These are phyloP conservation scores for Papio anubis DNA, from an alignment of 2,113 vertebrate species.

Conservation along the genomic window DNA sequence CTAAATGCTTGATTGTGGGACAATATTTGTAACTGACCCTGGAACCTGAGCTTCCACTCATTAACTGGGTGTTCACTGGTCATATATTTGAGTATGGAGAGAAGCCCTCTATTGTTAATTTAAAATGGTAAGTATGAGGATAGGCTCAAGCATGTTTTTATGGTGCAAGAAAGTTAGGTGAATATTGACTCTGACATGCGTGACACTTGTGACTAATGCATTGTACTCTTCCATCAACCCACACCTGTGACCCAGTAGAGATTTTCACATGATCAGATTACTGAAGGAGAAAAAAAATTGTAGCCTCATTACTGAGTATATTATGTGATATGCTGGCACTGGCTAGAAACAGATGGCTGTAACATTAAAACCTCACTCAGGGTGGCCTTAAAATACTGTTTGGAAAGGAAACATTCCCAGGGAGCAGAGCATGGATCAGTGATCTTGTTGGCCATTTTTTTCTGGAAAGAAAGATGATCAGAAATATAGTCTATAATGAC, in stretches of 20 bases:
- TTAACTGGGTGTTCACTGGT: neutral
- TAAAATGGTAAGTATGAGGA: neutral
- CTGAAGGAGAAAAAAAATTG: neutral
- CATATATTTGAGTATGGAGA: neutral
- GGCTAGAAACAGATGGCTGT: neutral
- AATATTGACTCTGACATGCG: neutral
- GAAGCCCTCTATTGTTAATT: neutral
- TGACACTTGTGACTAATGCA: neutral
- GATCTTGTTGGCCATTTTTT: neutral
- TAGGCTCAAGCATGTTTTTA: neutral
- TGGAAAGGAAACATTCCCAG: neutral
- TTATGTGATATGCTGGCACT: neutral
- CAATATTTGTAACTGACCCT: neutral
- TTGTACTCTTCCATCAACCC: neutral
- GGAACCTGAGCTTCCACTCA: neutral
- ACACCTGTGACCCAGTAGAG: neutral
- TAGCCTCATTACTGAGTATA: neutral
- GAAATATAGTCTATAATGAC: neutral
- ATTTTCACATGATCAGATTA: neutral
- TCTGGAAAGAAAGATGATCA: neutral
- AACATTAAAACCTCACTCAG: neutral
- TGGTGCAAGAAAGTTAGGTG: neutral
- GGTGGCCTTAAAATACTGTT: neutral
- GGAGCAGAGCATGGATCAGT: neutral
- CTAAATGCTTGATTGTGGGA: neutral